Evolutionary conservation across 2,888 invertebrate species (phyloP).

Genomic region (Macrosiphum euphorbiae): DNA sequence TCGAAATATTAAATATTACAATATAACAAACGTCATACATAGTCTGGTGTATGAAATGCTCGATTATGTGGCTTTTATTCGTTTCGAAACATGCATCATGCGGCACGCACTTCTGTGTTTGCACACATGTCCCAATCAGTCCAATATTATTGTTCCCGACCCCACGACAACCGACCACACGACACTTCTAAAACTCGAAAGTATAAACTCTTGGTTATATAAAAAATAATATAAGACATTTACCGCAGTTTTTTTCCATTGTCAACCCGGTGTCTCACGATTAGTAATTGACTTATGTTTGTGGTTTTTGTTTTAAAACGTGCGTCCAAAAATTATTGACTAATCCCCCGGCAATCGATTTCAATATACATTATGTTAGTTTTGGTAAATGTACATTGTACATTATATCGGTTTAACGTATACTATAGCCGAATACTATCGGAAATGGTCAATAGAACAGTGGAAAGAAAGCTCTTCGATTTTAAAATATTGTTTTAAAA

Average conservation of each 20-base stretch:
- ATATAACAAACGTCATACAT: neutral
- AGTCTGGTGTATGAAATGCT: neutral
- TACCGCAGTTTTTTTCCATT: neutral
- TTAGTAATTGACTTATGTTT: constrained; percentile 27
- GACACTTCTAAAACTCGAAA: constrained; percentile 29
- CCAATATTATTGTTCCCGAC: constrained; percentile 14
- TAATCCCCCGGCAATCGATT: neutral
- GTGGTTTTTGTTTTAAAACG: neutral
- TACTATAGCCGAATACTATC: neutral
- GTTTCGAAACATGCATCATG: constrained; percentile 17
- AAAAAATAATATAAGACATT: neutral
- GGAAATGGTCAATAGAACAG: neutral
- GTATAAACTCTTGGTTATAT: neutral
- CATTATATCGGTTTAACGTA: neutral
- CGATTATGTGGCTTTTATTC: neutral
- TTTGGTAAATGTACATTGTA: neutral
- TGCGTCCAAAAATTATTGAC: constrained; percentile 19
- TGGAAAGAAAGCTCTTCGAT: neutral
- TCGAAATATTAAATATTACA: neutral
- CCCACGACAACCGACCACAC: constrained; percentile 19
- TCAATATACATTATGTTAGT: constrained; percentile 8
- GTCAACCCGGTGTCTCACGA: neutral
- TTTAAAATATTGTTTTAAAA: neutral
- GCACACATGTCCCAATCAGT: constrained; percentile 31
- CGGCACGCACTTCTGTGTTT: constrained; percentile 1